Conservation (phyloP, 2,113 vertebrate genomes). For the Siniperca knerii region DNA sequence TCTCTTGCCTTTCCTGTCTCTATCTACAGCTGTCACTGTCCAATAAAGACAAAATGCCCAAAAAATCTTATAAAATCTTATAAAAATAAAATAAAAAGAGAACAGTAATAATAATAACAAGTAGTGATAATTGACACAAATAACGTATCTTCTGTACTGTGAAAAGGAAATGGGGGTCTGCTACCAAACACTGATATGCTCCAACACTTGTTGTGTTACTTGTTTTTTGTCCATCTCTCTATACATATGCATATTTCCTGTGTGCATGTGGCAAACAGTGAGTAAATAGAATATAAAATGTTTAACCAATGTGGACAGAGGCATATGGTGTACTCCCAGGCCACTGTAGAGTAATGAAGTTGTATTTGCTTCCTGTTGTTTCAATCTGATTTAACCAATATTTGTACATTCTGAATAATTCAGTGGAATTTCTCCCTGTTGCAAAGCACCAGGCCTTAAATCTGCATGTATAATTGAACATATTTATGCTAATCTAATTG, state of each 20-base stretch:
- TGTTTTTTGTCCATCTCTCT: not conserved
- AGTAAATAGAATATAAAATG: constrained; percentile 28
- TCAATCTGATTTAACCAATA: constrained; percentile 67
- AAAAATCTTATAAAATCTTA: no score
- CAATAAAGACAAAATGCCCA: no score
- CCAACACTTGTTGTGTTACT: not conserved
- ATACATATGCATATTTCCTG: constrained; percentile 3
- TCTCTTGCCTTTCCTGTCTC: no score
- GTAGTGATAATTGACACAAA: not conserved
- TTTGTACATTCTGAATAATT: constrained; percentile 71
- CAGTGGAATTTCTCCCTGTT: constrained; percentile 46
- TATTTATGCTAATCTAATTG: constrained; percentile 78
- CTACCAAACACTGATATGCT: not conserved
- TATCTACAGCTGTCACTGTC: no score
- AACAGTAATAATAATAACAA: not conserved
- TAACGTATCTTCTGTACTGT: not conserved
- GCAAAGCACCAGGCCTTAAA: constrained; percentile 57
- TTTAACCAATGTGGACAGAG: constrained; percentile 55
- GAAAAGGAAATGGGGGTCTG: not conserved
- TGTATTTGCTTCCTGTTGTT: constrained; percentile 65
- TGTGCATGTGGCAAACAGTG: constrained; percentile 1
- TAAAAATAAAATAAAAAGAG: no score
- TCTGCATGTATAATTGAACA: constrained; percentile 76
- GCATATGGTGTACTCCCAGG: constrained; percentile 58
- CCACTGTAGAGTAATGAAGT: constrained; percentile 58